Percentiles rank a stretch among this genome's conserved stretches.
These are phyloP conservation scores for Anarhynchus alexandrinus DNA, from an alignment of 2,113 vertebrate species.

Conservation along the genomic window DNA sequence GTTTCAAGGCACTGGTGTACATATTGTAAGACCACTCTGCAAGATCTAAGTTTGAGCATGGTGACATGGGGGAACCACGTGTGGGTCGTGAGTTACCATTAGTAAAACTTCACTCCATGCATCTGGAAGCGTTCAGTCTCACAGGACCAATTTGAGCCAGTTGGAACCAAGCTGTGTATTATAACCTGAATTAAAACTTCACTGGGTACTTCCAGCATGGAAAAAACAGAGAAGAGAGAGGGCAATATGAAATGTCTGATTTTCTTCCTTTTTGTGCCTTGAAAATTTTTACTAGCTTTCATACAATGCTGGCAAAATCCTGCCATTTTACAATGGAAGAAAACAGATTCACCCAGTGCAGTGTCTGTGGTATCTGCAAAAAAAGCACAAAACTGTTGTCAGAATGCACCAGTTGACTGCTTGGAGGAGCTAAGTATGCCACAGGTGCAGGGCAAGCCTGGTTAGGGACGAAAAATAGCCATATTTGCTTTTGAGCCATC, in stretches of 20 bases:
- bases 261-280: not conserved
- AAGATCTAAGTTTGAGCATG: not conserved
- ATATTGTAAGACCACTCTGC: not conserved
- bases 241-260: not conserved
- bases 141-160: not conserved
- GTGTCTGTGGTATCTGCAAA: not conserved
- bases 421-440: not conserved
- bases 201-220: not conserved
- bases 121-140: not conserved
- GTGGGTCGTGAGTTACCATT: not conserved
- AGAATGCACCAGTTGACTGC: not conserved
- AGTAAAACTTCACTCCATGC: not conserved
- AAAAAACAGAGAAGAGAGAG: not conserved
- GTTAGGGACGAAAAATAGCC: not conserved
- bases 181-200: not conserved
- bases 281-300: not conserved
- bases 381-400: not conserved
- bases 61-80: not conserved
- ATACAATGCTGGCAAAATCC: not conserved
- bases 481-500: not conserved
- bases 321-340: not conserved
- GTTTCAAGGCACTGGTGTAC: not conserved
- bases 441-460: not conserved
- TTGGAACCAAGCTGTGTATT: not conserved
- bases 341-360: not conserved